A percentile compares a stretch with the other conserved stretches of the same genome.
Conservation (phyloP, 1,140 invertebrate species). For the Leguminivora glycinivorella region DNA sequence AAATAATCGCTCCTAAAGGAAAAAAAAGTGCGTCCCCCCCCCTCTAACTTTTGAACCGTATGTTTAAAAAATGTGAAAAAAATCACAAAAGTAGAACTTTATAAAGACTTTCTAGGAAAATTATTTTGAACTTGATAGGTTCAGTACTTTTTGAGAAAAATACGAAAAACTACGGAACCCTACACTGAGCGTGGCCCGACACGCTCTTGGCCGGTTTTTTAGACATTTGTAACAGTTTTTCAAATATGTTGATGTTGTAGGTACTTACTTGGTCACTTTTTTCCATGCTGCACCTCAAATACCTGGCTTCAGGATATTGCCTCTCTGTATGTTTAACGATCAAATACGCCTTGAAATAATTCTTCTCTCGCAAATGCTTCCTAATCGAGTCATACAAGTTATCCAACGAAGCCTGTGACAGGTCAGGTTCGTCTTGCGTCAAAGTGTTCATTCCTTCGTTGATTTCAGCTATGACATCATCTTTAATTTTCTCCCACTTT, state of each 20-base stretch:
- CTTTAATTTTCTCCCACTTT: conserved; percentile 72
- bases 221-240: too few species aligned
- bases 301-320: conserved; percentile 71
- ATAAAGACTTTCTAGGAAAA: too few species aligned
- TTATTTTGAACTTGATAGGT: too few species aligned
- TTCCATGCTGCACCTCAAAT: conserved; percentile 71
- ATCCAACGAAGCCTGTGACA: conserved; percentile 67
- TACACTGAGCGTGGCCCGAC: too few species aligned
- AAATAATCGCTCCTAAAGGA: too few species aligned
- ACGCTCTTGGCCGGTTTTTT: too few species aligned
- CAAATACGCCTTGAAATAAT: conserved; percentile 73
- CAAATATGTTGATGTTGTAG: background rate
- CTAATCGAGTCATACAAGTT: conserved; percentile 70
- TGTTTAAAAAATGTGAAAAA: too few species aligned
- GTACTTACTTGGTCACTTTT: conserved; percentile 73
- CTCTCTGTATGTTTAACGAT: conserved; percentile 72
- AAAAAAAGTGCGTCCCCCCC: too few species aligned
- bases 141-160: too few species aligned
- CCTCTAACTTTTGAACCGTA: too few species aligned
- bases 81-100: too few species aligned
- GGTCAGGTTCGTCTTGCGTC: conserved; percentile 71
- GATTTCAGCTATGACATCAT: conserved; percentile 59
- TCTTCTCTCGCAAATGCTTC: conserved; percentile 58
- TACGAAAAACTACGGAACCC: too few species aligned
- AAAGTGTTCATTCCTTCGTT: conserved; percentile 67